These are phyloP conservation scores for Caenorhabditis uteleia DNA, from an alignment of 2,888 invertebrate species.

Conservation along the genomic window DNA sequence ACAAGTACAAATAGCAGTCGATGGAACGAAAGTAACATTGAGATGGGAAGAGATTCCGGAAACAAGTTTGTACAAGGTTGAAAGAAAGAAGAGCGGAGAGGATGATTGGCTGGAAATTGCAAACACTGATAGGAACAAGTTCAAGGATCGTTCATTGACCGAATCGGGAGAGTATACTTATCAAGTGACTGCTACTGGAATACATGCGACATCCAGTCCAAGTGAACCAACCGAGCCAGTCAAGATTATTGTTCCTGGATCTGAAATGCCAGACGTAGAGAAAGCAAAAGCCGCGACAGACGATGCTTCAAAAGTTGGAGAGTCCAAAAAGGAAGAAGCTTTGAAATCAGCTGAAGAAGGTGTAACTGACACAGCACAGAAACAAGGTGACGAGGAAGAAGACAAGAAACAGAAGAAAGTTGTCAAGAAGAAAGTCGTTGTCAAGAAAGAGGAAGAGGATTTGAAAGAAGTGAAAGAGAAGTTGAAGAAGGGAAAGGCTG, in stretches of 20 bases:
- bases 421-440: constrained; percentile 28
- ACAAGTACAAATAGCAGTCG: constrained; percentile 36
- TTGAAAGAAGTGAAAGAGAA: constrained; percentile 44
- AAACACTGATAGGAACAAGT: constrained; percentile 52
- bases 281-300: constrained; percentile 3
- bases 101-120: constrained; percentile 65
- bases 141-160: constrained; percentile 60
- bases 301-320: neutral
- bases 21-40: constrained; percentile 48
- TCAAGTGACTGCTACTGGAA: constrained; percentile 53
- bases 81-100: constrained; percentile 34
- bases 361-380: constrained; percentile 4
- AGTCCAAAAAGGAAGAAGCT: neutral
- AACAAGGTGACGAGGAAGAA: constrained; percentile 20
- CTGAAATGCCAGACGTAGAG: constrained; percentile 1
- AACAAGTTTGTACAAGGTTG: constrained; percentile 47
- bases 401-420: constrained; percentile 31
- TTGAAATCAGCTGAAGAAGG: constrained; percentile 12
- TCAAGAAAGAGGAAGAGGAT: constrained; percentile 35
- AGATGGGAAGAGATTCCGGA: constrained; percentile 49
- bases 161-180: constrained; percentile 56
- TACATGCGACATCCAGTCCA: constrained; percentile 42
- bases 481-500: constrained; percentile 37
- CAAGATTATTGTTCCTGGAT: constrained; percentile 15
- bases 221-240: constrained; percentile 39